Evolutionary conservation across 1,140 invertebrate genomes (phyloP).

Genomic region (Bicyclus anynana): DNA sequence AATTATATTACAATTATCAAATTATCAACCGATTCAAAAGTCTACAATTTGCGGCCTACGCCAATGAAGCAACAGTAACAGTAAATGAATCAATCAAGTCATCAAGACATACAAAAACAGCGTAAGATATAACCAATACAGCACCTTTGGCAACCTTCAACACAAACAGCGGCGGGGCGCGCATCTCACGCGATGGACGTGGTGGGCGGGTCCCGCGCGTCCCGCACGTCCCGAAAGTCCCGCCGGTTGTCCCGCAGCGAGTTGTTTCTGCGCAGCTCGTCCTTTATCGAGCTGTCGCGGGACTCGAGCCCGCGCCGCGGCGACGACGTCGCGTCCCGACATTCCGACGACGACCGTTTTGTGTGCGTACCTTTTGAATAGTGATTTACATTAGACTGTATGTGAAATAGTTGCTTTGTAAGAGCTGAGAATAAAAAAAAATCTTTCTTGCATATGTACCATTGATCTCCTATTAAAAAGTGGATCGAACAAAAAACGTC

Average conservation of each 20-base stretch:
- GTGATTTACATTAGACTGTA: too few species aligned
- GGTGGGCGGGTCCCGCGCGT: constrained; percentile 26
- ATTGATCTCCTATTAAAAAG: too few species aligned
- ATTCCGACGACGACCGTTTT: constrained; percentile 71
- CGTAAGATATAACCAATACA: not conserved
- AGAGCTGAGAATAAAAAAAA: too few species aligned
- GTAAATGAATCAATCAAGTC: too few species aligned
- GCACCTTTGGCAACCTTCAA: constrained; percentile 21
- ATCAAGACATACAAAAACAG: not conserved
- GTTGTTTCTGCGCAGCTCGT: constrained; percentile 58
- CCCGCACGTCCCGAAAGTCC: constrained; percentile 24
- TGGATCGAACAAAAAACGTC: too few species aligned
- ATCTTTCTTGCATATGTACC: too few species aligned
- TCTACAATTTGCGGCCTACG: too few species aligned
- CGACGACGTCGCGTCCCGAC: constrained; percentile 52
- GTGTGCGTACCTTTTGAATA: constrained; percentile 53
- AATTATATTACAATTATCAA: too few species aligned
- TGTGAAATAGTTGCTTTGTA: too few species aligned
- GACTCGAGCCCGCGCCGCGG: constrained; percentile 53
- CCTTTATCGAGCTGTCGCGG: constrained; percentile 48
- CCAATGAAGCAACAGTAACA: not conserved
- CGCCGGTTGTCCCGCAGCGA: constrained; percentile 50
- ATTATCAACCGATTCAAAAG: too few species aligned
- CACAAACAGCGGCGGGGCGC: not conserved
- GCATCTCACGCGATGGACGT: constrained; percentile 46